A percentile compares a stretch with the other conserved stretches of the same genome.
These are phyloP conservation scores for Procavia capensis DNA, from an alignment of 2,113 vertebrate genomes.

Conservation along the genomic window DNA sequence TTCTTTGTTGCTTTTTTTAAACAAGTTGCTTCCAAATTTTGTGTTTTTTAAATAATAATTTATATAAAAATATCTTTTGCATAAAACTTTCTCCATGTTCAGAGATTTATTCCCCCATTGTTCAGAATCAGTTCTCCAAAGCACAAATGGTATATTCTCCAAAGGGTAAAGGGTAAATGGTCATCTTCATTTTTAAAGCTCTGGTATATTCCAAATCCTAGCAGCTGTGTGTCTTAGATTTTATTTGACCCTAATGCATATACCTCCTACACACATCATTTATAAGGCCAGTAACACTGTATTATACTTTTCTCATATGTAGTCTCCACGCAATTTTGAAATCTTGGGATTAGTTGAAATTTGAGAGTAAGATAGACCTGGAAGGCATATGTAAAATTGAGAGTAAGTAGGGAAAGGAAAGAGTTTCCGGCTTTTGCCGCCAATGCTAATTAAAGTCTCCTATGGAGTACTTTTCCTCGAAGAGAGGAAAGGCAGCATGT, in stretches of 20 bases:
- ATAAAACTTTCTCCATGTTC: background rate
- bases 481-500: conserved; percentile 60
- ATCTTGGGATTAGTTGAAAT: background rate
- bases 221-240: background rate
- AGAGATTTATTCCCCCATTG: background rate
- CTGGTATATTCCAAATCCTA: background rate
- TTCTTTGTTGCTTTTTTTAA: conserved; percentile 30
- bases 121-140: background rate
- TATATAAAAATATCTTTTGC: background rate
- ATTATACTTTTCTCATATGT: background rate
- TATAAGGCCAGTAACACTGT: background rate
- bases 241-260: background rate
- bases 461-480: conserved; percentile 63
- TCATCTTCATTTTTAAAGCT: background rate
- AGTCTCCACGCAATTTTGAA: background rate
- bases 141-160: no score
- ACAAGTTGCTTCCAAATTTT: background rate
- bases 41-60: background rate
- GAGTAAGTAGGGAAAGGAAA: background rate
- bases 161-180: background rate
- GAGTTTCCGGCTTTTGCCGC: background rate
- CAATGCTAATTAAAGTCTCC: conserved; percentile 49
- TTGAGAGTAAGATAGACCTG: background rate
- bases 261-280: background rate
- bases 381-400: background rate